Evolutionary conservation across 2,888 invertebrate genomes (phyloP), one percentile per base, ranked within the genome.

Genomic region (Mimas tiliae): DNA sequence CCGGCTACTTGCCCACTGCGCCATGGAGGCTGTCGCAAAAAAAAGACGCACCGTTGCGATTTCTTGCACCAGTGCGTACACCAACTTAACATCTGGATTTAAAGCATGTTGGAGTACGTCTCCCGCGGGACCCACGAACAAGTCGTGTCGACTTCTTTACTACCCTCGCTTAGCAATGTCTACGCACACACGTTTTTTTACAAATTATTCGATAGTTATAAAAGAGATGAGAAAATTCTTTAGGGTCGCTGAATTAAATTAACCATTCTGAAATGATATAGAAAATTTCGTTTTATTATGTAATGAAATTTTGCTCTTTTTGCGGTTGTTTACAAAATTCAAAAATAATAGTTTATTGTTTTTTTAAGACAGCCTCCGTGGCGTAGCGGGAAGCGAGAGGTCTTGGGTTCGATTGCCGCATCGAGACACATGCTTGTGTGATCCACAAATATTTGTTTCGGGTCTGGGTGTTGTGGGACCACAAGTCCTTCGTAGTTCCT

Each of bases 91-190:
- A 58, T 67, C 68, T 65, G 65, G 68, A 69, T 68, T 69, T 68
- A 68, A 72, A 70, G 70, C 67, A 66, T 76, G 69, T 71, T 68
- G 16, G 72, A 65, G 72, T 72, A 76, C 72, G 75, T 65, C 67
- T 79, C 81, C 78, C 80, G 6, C 6, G 80, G 74, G 81, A 73
- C 69, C 67, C 70, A 69, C 72, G 68, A 72, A 69, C 70, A 70
- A 70, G 67, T 71, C 70, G 62, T 65, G 68, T 67, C 69, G 70
- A 69, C 70, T 69, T 74, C 71, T 73, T 77, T 76, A 77, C 70
- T 66, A 70, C 73, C 70, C 68, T 66, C 70, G 73, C 72, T 74
- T 72, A 74, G 69, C 38, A 34, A 34, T 58, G 42, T 58, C 58
- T 58, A 58, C 58, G 58, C 58, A 58, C 58, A 21, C 58, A 58